Evolutionary conservation across 2,113 vertebrate genomes (phyloP), one percentile per base, ranked within the genome.

Genomic region (Capricornis sumatraensis): DNA sequence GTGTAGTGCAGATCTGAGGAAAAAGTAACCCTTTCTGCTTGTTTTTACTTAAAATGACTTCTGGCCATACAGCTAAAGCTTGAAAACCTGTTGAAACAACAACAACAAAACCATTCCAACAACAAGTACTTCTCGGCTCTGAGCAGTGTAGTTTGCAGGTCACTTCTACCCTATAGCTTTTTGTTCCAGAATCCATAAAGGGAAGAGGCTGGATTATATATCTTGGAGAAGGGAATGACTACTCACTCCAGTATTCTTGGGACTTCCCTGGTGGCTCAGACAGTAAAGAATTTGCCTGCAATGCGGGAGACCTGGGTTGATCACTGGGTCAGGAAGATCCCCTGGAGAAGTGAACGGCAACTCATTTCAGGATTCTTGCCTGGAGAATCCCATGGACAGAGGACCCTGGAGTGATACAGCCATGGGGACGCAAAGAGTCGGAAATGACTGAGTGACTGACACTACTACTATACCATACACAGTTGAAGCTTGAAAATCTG

Each of bases 31-130:
- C n/a, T 19, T 84, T n/a, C 50, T 79, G 67, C 58, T 53, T 33
- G 4, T 16, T 94, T 96, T 50, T 21, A 64, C 15, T 93, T 74
- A n/a, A 55, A 90, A 57, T 71, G 16, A 64, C 30, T 89, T 96
- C 93, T 40, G 25, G 3, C 89, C 43, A 64, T 30, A 16, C 62
- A 30, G 2, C 36, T 79, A 19, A 91, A 84, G 5, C 30, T 53
- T 64, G 47, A 92, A 45, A 40, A 25, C 5, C n/a, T 91, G 2
- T 36, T 85, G 8, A 79, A 81, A 86, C 67, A 40, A 52, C 15
- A 50, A 74, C 14, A 88, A 64, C 36, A 81, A 36, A 92, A 30
- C 67, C 19, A 52, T 88, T 53, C 12, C 21, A n/a, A 40, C n/a
- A 15, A 89, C 52, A 23, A 15, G 9, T 28, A 17, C 15, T 16